Conservation (phyloP, 2,797 vertebrate species). For the Falco concolor region DNA sequence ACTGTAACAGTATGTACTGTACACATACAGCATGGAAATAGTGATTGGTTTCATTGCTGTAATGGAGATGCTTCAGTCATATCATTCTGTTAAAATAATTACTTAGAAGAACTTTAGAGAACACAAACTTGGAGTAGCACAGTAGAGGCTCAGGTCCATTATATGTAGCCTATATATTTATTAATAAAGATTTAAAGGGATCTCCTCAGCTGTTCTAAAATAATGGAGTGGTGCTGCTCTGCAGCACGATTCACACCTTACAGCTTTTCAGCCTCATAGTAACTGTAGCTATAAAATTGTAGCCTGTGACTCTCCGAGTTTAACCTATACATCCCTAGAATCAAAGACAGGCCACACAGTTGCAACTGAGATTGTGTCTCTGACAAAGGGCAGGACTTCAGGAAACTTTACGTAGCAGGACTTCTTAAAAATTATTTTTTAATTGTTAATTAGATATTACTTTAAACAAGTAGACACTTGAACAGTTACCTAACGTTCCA, state of each 20-base stretch:
- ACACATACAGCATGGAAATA: background rate
- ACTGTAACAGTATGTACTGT: background rate
- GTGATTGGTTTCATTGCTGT: background rate
- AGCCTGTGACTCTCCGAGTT: background rate
- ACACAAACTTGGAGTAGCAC: background rate
- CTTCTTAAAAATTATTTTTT: background rate
- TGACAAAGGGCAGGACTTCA: background rate
- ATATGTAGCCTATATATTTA: background rate
- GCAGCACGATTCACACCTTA: background rate
- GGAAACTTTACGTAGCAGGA: background rate
- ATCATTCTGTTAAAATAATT: background rate
- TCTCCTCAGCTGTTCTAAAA: background rate
- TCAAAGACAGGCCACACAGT: background rate
- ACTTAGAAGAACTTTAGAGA: background rate
- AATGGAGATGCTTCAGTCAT: background rate
- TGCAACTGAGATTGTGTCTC: background rate
- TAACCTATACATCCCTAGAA: background rate
- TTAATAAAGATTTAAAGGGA: background rate
- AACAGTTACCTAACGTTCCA: background rate
- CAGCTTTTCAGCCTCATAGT: fast-evolving
- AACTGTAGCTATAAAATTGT: background rate
- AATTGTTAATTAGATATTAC: background rate
- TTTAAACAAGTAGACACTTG: background rate
- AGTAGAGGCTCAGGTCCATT: background rate
- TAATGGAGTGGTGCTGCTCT: background rate